A percentile compares a stretch with the other conserved stretches of the same genome.
These are phyloP conservation scores for Theonella swinhoei DNA, from an alignment of 37 sponge, comb jelly and placozoan species.

Conservation along the genomic window DNA sequence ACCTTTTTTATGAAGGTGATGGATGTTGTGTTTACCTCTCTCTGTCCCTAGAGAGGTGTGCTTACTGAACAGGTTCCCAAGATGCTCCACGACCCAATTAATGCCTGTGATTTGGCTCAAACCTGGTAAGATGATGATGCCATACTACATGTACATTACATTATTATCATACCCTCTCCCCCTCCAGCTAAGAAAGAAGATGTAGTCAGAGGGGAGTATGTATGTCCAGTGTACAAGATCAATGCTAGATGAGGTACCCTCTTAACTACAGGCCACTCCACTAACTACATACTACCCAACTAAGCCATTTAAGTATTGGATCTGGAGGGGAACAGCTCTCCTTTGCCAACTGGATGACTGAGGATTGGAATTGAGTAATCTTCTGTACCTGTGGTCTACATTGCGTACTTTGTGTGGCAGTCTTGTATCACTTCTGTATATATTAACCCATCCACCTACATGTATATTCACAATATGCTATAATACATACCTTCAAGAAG, in stretches of 20 bases:
- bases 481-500: too few relatives aligned
- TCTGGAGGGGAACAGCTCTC: conserved; percentile 90
- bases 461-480: too few relatives aligned
- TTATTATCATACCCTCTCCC: not conserved
- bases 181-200: conserved; percentile 76
- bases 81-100: conserved; percentile 84
- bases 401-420: too few relatives aligned
- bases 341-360: conserved; percentile 98
- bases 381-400: too few relatives aligned
- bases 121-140: conserved; percentile 67
- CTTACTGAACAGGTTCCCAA: conserved; percentile 95
- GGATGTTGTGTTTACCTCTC: not conserved
- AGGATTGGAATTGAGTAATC: too few relatives aligned
- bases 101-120: conserved; percentile 96
- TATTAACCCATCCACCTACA: too few relatives aligned
- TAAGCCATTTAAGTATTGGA: conserved; percentile 97
- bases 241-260: conserved; percentile 94
- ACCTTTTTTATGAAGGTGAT: too few relatives aligned
- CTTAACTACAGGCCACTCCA: conserved; percentile 98
- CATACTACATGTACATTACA: not conserved
- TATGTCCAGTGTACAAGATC: conserved; percentile 98
- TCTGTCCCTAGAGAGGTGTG: conserved; percentile 54
- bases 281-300: conserved; percentile 95
- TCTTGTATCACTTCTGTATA: too few relatives aligned
- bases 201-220: conserved; percentile 67